phyloP scores from a whole-genome alignment of 2,797 vertebrate genomes.

The Clamator glandarius region DNA sequence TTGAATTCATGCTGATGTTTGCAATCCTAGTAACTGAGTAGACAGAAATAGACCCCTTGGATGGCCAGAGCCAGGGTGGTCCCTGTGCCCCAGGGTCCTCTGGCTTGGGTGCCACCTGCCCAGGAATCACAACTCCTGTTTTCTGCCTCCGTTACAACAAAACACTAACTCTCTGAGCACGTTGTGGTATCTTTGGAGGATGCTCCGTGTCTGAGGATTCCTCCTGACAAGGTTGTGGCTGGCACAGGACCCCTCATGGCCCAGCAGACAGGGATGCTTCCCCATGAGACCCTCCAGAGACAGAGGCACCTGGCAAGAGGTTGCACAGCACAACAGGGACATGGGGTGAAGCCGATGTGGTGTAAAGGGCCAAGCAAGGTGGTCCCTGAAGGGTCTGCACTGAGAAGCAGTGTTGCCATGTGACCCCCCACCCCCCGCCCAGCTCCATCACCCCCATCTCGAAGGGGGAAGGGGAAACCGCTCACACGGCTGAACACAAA shows the following conservation, averaged over 20 bases:
- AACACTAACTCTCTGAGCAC: not conserved
- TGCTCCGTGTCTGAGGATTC: not conserved
- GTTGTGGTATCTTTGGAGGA: not conserved
- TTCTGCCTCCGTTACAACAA: not conserved
- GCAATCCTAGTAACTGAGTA: not conserved
- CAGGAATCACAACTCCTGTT: not conserved
- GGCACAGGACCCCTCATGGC: rapidly evolving
- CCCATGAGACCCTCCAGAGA: not conserved
- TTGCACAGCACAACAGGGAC: rapidly evolving
- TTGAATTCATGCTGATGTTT: not conserved
- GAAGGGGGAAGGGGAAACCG: not conserved
- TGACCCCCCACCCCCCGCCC: not conserved
- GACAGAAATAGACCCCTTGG: not conserved
- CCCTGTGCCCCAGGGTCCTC: not conserved
- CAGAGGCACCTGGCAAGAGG: not conserved
- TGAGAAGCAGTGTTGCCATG: not conserved
- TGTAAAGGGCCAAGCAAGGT: not conserved
- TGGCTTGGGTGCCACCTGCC: not conserved
- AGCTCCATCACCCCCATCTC: not conserved
- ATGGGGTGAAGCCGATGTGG: not conserved
- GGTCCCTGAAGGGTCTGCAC: not conserved
- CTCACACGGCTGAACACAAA: not conserved
- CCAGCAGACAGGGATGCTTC: not conserved
- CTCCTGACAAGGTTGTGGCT: not conserved
- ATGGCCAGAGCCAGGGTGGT: not conserved